These are phyloP conservation scores for Campaea margaritaria DNA, from an alignment of 2,888 invertebrate species.

Conservation along the genomic window DNA sequence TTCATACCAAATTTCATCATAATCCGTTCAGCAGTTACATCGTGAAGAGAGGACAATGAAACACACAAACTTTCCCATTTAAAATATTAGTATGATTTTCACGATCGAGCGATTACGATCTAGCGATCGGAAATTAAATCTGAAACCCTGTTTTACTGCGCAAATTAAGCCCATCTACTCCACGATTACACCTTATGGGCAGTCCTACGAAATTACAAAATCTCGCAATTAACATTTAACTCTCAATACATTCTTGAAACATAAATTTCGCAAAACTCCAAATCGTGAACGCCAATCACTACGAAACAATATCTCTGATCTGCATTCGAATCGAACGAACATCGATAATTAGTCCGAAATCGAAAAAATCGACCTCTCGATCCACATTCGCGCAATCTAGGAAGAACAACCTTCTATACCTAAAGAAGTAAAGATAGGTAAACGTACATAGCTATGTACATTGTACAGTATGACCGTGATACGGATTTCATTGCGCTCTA, in stretches of 20 bases:
- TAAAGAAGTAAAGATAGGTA: slow-evolving; percentile 27
- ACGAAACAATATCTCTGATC: not conserved
- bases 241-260: not conserved
- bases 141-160: too few relatives aligned
- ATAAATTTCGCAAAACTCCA: slow-evolving; percentile 10
- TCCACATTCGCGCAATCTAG: slow-evolving; percentile 58
- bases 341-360: slow-evolving; percentile 31
- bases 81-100: too few relatives aligned
- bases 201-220: too few relatives aligned
- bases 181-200: too few relatives aligned
- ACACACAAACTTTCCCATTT: too few relatives aligned
- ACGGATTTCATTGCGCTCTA: slow-evolving; percentile 66
- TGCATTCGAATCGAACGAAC: not conserved
- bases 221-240: not conserved
- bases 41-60: too few relatives aligned
- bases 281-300: slow-evolving; percentile 22
- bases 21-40: too few relatives aligned
- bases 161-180: too few relatives aligned
- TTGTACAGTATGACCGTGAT: slow-evolving; percentile 68
- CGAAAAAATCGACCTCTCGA: slow-evolving; percentile 42
- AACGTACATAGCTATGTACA: slow-evolving; percentile 27
- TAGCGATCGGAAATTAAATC: too few relatives aligned
- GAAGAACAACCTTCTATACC: slow-evolving; percentile 58
- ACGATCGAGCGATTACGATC: too few relatives aligned
- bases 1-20: too few relatives aligned